phyloP scores from a whole-genome alignment of 2,888 invertebrate species.

The Callimorpha dominula region DNA sequence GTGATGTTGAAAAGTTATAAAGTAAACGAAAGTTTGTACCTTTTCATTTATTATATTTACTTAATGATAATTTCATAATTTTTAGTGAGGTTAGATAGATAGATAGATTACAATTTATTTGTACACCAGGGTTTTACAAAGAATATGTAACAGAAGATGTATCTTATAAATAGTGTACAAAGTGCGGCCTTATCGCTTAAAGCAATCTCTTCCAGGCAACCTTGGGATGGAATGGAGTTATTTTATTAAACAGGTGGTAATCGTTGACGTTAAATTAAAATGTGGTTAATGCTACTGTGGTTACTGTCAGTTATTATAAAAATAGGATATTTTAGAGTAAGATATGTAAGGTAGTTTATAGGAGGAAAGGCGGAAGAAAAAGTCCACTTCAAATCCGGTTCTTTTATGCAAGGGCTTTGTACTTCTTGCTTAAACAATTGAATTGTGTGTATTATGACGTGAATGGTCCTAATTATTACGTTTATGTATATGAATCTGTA shows the following conservation, averaged over 20 bases:
- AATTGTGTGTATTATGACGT: neutral
- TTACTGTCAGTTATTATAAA: neutral
- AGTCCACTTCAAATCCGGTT: slow-evolving; percentile 21
- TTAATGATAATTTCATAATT: neutral
- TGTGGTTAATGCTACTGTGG: too few relatives aligned
- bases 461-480: neutral
- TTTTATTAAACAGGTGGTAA: too few relatives aligned
- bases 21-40: slow-evolving; percentile 33
- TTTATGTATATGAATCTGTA: neutral
- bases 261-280: too few relatives aligned
- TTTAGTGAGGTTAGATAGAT: neutral
- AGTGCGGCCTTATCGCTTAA: too few relatives aligned
- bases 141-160: too few relatives aligned
- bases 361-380: slow-evolving; percentile 21
- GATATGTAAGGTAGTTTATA: slow-evolving; percentile 30
- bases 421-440: neutral
- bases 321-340: neutral
- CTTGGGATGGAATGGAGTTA: too few relatives aligned
- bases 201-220: too few relatives aligned
- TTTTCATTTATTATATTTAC: too few relatives aligned
- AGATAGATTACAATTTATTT: too few relatives aligned
- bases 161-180: too few relatives aligned
- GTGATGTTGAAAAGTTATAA: slow-evolving; percentile 15
- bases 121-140: too few relatives aligned
- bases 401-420: slow-evolving; percentile 18